These are phyloP conservation scores for Tillus elongatus DNA, from an alignment of 2,888 invertebrate genomes.

Conservation along the genomic window DNA sequence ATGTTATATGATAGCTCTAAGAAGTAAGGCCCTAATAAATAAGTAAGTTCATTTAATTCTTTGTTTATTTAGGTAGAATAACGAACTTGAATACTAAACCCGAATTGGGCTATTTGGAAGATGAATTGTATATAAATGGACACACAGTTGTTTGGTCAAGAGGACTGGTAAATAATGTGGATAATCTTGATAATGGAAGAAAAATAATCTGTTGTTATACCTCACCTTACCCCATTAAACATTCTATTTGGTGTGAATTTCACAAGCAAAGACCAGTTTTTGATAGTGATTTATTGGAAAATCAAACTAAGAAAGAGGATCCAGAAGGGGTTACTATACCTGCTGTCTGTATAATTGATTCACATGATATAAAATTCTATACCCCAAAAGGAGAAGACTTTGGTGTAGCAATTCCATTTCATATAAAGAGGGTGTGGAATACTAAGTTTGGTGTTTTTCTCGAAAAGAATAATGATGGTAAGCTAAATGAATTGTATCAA, in stretches of 20 bases:
- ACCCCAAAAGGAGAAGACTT: slow-evolving; percentile 76
- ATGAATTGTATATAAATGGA: slow-evolving; percentile 80
- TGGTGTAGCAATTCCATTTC: slow-evolving; percentile 66
- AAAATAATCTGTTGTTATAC: slow-evolving; percentile 66
- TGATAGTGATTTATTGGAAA: slow-evolving; percentile 38
- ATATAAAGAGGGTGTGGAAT: slow-evolving; percentile 75
- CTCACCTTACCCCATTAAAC: slow-evolving; percentile 70
- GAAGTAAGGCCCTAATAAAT: no score
- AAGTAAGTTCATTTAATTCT: no score
- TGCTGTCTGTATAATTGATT: slow-evolving; percentile 66
- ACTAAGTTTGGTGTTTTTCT: slow-evolving; percentile 78
- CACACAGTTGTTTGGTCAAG: slow-evolving; percentile 76
- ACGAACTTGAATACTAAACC: no score
- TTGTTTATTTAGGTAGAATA: no score
- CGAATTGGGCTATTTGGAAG: slow-evolving; percentile 66
- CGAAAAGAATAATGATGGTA: slow-evolving; percentile 54
- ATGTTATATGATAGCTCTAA: no score
- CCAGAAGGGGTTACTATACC: slow-evolving; percentile 48
- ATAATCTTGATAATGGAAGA: slow-evolving; percentile 44
- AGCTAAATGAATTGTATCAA: slow-evolving; percentile 16
- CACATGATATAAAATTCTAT: slow-evolving; percentile 66
- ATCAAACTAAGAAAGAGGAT: slow-evolving; percentile 42
- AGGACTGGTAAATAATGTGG: slow-evolving; percentile 49
- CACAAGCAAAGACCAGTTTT: slow-evolving; percentile 50
- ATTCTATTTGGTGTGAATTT: slow-evolving; percentile 66